phyloP scores from a whole-genome alignment of 1,140 invertebrate genomes.

The Harlomillsia oculata region DNA sequence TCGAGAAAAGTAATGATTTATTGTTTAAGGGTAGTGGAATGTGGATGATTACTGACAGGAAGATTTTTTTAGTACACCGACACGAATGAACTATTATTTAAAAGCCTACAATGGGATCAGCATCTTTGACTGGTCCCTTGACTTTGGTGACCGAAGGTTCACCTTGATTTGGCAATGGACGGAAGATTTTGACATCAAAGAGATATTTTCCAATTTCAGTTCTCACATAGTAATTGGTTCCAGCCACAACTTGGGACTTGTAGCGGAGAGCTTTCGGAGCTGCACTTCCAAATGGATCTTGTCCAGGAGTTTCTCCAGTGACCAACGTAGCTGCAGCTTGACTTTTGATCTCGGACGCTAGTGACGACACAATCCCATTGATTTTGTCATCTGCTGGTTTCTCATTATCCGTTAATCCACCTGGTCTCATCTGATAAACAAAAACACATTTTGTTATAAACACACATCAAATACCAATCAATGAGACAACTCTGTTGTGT shows the following conservation, averaged over 20 bases:
- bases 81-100: too few species aligned
- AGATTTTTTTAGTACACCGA: too few species aligned
- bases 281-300: neutral
- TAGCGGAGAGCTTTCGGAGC: neutral
- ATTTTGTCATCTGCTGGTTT: neutral
- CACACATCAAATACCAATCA: too few species aligned
- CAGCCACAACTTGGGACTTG: slow-evolving; percentile 25
- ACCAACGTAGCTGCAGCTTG: neutral
- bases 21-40: too few species aligned
- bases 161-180: neutral
- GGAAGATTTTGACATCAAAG: slow-evolving; percentile 14
- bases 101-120: slow-evolving; percentile 24
- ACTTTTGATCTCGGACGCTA: neutral
- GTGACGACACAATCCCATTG: neutral
- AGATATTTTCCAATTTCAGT: slow-evolving; percentile 5
- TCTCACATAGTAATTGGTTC: slow-evolving; percentile 17
- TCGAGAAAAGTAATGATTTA: too few species aligned
- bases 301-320: neutral
- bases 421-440: neutral
- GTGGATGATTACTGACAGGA: too few species aligned
- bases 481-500: too few species aligned
- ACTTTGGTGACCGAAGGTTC: neutral
- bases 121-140: slow-evolving; percentile 7
- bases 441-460: neutral
- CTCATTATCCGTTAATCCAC: neutral